A percentile compares a stretch with the other conserved stretches of the same genome.
phyloP scores from a whole-genome alignment of 2,888 invertebrate genomes.

The Malthinus flaveolus region DNA sequence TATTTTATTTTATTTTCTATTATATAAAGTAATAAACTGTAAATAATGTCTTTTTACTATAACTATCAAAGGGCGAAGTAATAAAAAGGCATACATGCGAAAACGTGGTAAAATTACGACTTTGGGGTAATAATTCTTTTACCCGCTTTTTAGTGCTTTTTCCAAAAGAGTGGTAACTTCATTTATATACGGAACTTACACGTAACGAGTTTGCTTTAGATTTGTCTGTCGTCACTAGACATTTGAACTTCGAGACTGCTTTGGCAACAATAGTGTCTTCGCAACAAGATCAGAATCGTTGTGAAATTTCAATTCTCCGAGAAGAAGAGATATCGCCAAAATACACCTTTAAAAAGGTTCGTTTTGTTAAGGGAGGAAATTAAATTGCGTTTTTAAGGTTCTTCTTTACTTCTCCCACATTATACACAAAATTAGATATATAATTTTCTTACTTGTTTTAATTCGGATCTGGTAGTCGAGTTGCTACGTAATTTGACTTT shows the following conservation, averaged over 20 bases:
- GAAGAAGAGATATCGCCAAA: neutral
- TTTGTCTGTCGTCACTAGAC: constrained; percentile 13
- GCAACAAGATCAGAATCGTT: constrained; percentile 5
- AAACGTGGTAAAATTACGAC: constrained; percentile 6
- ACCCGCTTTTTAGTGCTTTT: neutral
- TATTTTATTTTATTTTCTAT: neutral
- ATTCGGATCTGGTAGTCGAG: no score
- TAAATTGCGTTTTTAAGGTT: no score
- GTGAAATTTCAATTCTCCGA: constrained; percentile 14
- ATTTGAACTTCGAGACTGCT: constrained; percentile 3
- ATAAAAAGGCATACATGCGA: constrained; percentile 10
- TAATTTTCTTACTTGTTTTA: no score
- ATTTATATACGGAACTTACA: constrained; percentile 3
- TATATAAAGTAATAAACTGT: constrained; percentile 15
- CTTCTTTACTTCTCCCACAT: no score
- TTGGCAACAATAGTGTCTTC: constrained; percentile 8
- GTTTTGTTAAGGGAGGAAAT: no score
- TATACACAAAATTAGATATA: no score
- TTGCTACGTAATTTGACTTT: no score
- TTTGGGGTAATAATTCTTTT: neutral
- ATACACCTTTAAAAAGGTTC: neutral
- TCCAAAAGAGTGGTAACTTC: neutral
- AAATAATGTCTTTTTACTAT: constrained; percentile 12
- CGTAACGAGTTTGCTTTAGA: constrained; percentile 13
- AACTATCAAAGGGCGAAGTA: constrained; percentile 12